phyloP scores from a whole-genome alignment of 2,113 vertebrate genomes.

The Salvelinus alpinus region DNA sequence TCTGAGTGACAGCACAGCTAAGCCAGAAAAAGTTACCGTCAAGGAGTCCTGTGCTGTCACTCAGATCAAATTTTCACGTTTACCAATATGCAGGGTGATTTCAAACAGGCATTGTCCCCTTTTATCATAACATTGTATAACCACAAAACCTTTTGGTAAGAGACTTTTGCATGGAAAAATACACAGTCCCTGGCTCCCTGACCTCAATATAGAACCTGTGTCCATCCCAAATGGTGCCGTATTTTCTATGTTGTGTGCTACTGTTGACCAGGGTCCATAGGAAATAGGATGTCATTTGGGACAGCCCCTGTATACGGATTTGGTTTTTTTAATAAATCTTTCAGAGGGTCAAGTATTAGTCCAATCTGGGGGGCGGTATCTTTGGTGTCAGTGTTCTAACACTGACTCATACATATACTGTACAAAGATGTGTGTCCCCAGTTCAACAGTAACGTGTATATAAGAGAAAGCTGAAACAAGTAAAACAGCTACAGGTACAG shows the following conservation, averaged over 20 bases:
- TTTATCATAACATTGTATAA: too few species aligned
- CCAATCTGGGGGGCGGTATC: slow-evolving; percentile 12
- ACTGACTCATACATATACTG: slow-evolving; percentile 3
- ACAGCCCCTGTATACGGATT: not conserved
- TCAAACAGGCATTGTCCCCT: not conserved
- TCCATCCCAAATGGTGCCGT: too few species aligned
- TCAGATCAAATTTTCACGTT: not conserved
- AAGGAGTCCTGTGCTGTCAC: not conserved
- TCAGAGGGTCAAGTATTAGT: slow-evolving; percentile 29
- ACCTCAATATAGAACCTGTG: slow-evolving; percentile 31
- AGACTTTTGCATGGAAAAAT: not conserved
- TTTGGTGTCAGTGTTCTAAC: not conserved
- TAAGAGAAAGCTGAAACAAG: not conserved
- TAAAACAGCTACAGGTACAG: too few species aligned
- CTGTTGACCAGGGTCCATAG: too few species aligned
- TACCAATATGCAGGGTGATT: not conserved
- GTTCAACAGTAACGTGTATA: not conserved
- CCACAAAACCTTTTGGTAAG: not conserved
- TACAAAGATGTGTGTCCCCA: not conserved
- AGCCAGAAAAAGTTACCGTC: too few species aligned
- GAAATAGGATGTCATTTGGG: too few species aligned
- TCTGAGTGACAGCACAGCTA: too few species aligned
- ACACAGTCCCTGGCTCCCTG: not conserved
- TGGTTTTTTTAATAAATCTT: slow-evolving; percentile 37
- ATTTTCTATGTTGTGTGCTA: too few species aligned